Percentiles rank a stretch among this genome's conserved stretches.
Evolutionary conservation across 2,888 invertebrate genomes (phyloP).

Genomic region (Hydraecia micacea): DNA sequence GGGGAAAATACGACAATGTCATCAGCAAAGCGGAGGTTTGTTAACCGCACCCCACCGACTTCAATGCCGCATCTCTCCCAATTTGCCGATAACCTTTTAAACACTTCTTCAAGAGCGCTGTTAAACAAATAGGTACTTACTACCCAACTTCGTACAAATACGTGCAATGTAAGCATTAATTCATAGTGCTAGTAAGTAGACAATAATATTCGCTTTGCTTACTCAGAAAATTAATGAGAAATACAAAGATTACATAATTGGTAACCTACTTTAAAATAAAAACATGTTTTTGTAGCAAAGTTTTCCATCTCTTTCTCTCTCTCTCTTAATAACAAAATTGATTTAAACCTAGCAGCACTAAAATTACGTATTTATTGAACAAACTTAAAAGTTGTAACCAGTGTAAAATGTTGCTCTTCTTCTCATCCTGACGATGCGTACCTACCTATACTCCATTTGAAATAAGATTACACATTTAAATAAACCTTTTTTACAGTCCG

Average conservation of each 20-base stretch:
- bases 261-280: constrained; percentile 12
- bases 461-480: too few species aligned
- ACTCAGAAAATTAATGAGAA: constrained; percentile 23
- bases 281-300: background rate
- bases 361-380: background rate
- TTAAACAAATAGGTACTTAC: background rate
- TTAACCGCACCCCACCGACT: too few species aligned
- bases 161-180: constrained; percentile 11
- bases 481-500: too few species aligned
- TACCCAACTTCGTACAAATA: background rate
- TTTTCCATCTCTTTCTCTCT: constrained; percentile 22
- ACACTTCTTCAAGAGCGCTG: too few species aligned
- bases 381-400: background rate
- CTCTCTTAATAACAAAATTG: background rate
- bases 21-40: too few species aligned
- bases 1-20: too few species aligned
- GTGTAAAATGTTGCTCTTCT: background rate
- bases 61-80: too few species aligned
- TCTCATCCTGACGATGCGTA: background rate
- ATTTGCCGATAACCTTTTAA: too few species aligned
- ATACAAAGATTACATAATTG: constrained; percentile 27
- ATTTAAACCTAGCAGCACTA: background rate
- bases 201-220: constrained; percentile 14
- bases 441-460: too few species aligned
- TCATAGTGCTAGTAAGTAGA: constrained; percentile 13